Evolutionary conservation across 2,113 vertebrate genomes (phyloP), one percentile per base, ranked within the genome.

Genomic region (Eolophus roseicapilla): DNA sequence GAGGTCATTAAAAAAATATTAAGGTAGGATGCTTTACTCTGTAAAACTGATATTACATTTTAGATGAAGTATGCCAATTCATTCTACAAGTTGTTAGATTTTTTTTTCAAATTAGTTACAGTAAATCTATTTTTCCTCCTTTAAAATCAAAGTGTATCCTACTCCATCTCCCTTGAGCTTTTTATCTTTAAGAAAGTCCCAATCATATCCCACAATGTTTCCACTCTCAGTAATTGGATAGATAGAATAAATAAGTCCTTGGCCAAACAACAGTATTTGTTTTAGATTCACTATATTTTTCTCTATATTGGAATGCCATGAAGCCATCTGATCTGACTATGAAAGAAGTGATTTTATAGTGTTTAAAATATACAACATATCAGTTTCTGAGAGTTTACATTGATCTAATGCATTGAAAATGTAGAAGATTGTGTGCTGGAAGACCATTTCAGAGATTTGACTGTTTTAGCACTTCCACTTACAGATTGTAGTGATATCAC

Each of bases 381-480:
- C 80, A 59, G 17, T 17, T 95, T 93, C 64, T 92, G 43, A 91
- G 50, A 50, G 24, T 75, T 74, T 74, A 63, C 75, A n/a, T 35
- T 81, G 62, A 68, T 89, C 43, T 86, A 95, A 83, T 76, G 64
- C n/a, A 70, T 43, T 80, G 85, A 81, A 96, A 92, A 86, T 89
- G 8, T 31, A 80, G 62, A 83, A 88, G 19, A 84, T 33, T 88
- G 0, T 65, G 10, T 93, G 29, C 79, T 86, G 20, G 20, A 69
- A 74, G 87, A 96, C 74, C 35, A 49, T 91, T 87, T 92, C 55
- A 84, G 37, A 91, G 63, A 89, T 89, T 44, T 93, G 41, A 88
- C 59, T 94, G 71, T 77, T 96, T 96, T 77, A 96, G 82, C 77
- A 78, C 57, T 91, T 97, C 10, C 55, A 78, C 60, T 88, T 93